Conservation (phyloP, 1,140 invertebrate genomes). For the Pteromalus puparum region DNA sequence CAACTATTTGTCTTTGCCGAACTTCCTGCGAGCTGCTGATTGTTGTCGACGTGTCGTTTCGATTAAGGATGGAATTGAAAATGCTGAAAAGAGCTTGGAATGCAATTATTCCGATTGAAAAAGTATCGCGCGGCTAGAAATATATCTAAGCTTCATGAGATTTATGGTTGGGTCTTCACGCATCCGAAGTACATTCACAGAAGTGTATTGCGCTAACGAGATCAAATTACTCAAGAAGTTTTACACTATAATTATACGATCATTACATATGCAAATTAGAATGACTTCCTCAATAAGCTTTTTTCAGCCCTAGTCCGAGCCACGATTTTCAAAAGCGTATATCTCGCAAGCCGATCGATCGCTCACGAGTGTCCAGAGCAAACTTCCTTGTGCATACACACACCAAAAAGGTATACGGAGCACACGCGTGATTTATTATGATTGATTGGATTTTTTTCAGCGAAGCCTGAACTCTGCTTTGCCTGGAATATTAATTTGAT, state of each 20-base stretch:
- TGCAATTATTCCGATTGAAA: no score
- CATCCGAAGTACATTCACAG: background rate
- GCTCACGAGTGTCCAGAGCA: background rate
- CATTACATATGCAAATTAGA: background rate
- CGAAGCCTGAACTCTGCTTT: background rate
- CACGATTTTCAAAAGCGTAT: background rate
- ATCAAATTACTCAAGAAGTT: background rate
- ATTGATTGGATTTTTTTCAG: slow-evolving; percentile 7
- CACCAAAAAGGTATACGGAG: background rate
- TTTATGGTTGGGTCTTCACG: background rate
- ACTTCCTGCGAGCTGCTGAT: background rate
- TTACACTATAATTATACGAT: background rate
- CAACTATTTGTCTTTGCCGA: background rate
- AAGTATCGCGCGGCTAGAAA: no score
- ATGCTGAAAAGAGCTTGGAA: no score
- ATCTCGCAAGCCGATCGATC: background rate
- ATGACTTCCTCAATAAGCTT: background rate
- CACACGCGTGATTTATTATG: slow-evolving; percentile 9
- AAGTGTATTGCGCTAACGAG: background rate
- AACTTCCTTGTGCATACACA: background rate
- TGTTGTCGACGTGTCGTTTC: no score
- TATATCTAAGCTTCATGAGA: background rate
- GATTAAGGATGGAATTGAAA: no score
- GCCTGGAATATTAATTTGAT: slow-evolving; percentile 11
- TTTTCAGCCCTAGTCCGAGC: background rate